Evolutionary conservation across 2,113 vertebrate genomes (phyloP).

Genomic region (Callaeas wilsoni): DNA sequence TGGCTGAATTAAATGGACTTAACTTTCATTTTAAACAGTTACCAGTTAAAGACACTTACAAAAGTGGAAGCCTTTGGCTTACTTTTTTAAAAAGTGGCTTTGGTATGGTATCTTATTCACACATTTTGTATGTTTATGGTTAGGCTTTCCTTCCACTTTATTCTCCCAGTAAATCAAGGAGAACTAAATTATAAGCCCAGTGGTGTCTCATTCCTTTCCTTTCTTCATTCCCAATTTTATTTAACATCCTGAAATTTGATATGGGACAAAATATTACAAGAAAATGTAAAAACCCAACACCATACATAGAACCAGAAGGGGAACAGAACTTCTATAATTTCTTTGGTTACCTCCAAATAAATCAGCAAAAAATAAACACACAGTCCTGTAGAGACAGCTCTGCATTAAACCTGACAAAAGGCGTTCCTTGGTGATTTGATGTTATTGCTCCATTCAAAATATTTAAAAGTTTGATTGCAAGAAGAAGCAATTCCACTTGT

Average conservation of each 20-base stretch:
- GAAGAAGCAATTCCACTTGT: background rate
- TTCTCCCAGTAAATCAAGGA: background rate
- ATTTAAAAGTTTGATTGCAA: background rate
- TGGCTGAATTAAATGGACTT: background rate
- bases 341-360: background rate
- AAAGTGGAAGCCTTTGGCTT: background rate
- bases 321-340: background rate
- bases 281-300: background rate
- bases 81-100: background rate
- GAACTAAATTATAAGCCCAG: background rate
- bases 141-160: background rate
- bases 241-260: background rate
- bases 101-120: background rate
- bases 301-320: background rate
- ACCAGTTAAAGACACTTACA: background rate
- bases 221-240: background rate
- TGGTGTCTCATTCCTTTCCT: background rate
- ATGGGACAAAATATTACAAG: background rate
- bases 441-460: background rate
- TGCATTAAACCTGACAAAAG: background rate
- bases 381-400: background rate
- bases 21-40: background rate
- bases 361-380: background rate
- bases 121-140: background rate
- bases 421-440: background rate